Base-by-base conservation (phyloP, 2,888 invertebrate species). In the Dolomedes plantarius region DNA sequence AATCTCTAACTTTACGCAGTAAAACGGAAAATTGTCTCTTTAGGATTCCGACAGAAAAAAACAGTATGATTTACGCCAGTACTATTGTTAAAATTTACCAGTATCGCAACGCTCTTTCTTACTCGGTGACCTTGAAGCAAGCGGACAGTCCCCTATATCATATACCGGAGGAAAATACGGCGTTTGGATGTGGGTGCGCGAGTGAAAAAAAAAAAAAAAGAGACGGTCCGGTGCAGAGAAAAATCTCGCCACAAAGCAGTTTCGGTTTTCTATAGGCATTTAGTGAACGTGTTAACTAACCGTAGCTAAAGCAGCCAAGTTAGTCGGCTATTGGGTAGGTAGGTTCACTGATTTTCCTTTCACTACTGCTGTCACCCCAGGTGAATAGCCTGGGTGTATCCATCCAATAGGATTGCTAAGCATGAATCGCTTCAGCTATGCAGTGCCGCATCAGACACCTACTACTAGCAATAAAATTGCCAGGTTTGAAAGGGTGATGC, bases 241-340 rank as follows among this genome's bases (percentile, higher is more conserved):
- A 32, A 67, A 32, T 36, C 36, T 31, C 6, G 7, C 36, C 7
- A 32, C 6, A 36, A 16, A 19, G 68, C 41, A 41, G 50, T 56
- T 39, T 68, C 28, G 16, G 23, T n/a, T 56, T 29, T 74, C 62
- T 68, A 74, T 67, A 50, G 67, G 16, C 36, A 31, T 74, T 81
- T 74, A 69, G 68, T 16, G 75, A 36, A 56, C 31, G 71, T 71
- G 78, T 39, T 78, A 78, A 78, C 78, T 78, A 71, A 62, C 78
- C 71, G 78, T 78, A 31, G 39, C 78, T 78, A 78, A 78, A 31
- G 27, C 71, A 28, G 28, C 64, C 7, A 28, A 56, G 56, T 27
- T 39, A 28, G 64, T 31, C 16, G 32, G 23, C 27, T 32, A 39
- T 23, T 71, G 36, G 72, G 72, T 73, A 56, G 32, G 31, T 50